Evolutionary conservation across 2,888 invertebrate genomes (phyloP), one percentile per base, ranked within the genome.

Genomic region (Nomada goodeniana): DNA sequence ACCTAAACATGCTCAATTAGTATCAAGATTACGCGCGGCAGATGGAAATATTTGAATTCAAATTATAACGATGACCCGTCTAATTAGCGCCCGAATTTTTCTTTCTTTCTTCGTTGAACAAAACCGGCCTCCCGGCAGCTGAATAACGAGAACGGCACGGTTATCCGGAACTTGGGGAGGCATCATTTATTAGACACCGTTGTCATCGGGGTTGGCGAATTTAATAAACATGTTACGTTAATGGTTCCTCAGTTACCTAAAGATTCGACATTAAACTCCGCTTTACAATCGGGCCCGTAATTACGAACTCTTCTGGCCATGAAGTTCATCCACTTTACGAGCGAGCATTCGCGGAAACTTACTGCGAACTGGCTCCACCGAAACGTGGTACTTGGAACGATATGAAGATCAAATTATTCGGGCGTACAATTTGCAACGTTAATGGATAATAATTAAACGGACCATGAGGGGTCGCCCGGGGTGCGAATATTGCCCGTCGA

Each of bases 1-100:
- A 53, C 20, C n/a, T 36, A 63, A 70, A 65, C 60, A 59, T 18
- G 60, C 42, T 61, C 78, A 78, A 77, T 80, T 80, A 71, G 70
- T 47, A 23, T 70, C 20, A 7, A 47, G 11, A 65, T 70, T 65
- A 53, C 29, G 23, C 23, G 11, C 9, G 57, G 13, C 20, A 11
- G 53, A 13, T 29, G 44, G 2, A 52, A 44, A 69, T n/a, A 59
- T 55, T 77, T 77, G 70, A 70, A 65, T 52, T 55, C 13, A 15
- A 61, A 47, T 23, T n/a, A 50, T 20, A 70, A 53, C 4, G 26
- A 18, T 29, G n/a, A 15, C n/a, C 23, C 20, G 18, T 65, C 50
- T 65, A 80, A 80, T 80, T 80, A 80, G 59, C 18, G 9, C 13
- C 13, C 1, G 1, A 4, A 47, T 44, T 36, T 20, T 47, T 44